These are phyloP conservation scores for Kryptolebias ocellatus DNA, from an alignment of 2,797 vertebrate species.

Conservation along the genomic window DNA sequence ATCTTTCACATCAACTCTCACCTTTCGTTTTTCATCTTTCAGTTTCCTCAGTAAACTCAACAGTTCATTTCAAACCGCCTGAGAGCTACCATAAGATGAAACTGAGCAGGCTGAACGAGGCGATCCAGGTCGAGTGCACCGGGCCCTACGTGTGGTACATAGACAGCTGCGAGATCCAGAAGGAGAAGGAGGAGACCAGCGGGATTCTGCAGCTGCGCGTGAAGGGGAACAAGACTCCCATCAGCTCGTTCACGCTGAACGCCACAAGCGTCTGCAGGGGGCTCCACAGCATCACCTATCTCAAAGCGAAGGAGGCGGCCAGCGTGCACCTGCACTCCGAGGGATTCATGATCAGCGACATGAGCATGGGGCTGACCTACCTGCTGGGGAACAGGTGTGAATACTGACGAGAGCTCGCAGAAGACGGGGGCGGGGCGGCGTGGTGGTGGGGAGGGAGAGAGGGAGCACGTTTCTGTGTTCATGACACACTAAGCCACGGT, in stretches of 20 bases:
- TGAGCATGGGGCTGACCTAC: constrained; percentile 54
- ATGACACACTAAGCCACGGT: constrained; percentile 41
- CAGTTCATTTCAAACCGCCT: rapidly evolving
- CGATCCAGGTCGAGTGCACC: constrained; percentile 43
- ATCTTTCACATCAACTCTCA: background rate
- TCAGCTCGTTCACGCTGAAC: background rate
- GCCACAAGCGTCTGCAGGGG: constrained; percentile 3
- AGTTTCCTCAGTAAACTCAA: rapidly evolving
- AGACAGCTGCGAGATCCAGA: constrained; percentile 33
- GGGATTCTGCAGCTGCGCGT: constrained; percentile 48
- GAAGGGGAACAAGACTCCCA: rapidly evolving
- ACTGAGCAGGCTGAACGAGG: background rate
- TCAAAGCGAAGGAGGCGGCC: background rate
- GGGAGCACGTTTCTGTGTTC: constrained; percentile 2
- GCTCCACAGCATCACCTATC: constrained; percentile 38
- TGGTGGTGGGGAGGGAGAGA: background rate
- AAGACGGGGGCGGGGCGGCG: background rate
- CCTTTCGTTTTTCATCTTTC: background rate
- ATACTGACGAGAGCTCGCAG: constrained; percentile 6
- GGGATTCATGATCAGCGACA: rapidly evolving
- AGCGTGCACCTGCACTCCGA: background rate
- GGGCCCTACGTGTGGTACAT: constrained; percentile 67
- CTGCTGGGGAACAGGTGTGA: constrained; percentile 48
- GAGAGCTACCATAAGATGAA: background rate
- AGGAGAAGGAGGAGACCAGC: rapidly evolving